Evolutionary conservation across 2,888 invertebrate species (phyloP), one percentile per base, ranked within the genome.

Genomic region (Erannis defoliaria): DNA sequence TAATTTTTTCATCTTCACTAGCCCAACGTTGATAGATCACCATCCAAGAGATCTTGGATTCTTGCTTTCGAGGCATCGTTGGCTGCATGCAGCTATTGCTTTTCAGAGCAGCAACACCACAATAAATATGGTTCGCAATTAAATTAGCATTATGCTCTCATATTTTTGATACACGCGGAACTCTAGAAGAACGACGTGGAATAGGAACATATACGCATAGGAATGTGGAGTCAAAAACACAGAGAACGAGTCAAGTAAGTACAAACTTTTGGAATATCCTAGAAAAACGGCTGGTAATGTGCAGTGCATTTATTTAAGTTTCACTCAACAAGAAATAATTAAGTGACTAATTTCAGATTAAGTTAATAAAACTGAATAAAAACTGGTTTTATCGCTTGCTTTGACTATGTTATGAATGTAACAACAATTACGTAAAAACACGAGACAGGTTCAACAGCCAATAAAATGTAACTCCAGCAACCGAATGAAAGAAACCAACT

Each of bases 361-460:
- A 6, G n/a, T n/a, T n/a, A n/a, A n/a, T n/a, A n/a, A n/a, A n/a
- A n/a, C n/a, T n/a, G n/a, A n/a, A n/a, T n/a, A n/a, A n/a, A n/a
- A n/a, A n/a, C n/a, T n/a, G n/a, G n/a, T n/a, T n/a, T n/a, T n/a
- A n/a, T n/a, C n/a, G 26, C 4, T 26, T 26, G 8, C 26, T 26
- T 26, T n/a, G n/a, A 33, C 12, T 16, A 37, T 16, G 16, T 37
- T 16, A 16, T n/a, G n/a, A n/a, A n/a, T n/a, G n/a, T 37, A n/a
- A 37, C 9, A 12, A 5, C 12, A 37, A 21, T 3, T 26, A 43
- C 26, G 3, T 8, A 45, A 45, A 35, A 9, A 43, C 14, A n/a
- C 14, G 18, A 45, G 14, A 16, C 42, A 42, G 5, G 49, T 60
- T 49, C 60, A 43, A 61, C 42, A 62, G 48, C 16, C 54, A 49